phyloP scores from a whole-genome alignment of 2,888 invertebrate species.

The Chaitophorus viminalis region DNA sequence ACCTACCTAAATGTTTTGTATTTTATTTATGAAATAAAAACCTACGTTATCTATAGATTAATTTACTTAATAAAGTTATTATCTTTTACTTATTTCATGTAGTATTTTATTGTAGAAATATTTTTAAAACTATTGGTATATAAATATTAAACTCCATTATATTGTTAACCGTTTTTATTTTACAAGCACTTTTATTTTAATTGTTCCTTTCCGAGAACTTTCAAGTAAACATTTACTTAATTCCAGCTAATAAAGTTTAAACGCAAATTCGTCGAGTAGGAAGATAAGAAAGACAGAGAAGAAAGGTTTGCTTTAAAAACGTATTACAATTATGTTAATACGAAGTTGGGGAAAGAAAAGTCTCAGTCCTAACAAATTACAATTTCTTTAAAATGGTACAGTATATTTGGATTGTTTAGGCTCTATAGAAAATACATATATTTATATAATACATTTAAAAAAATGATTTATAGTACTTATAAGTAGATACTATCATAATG shows the following conservation, averaged over 20 bases:
- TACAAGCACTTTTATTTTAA: slow-evolving; percentile 55
- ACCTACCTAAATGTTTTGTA: too few relatives aligned
- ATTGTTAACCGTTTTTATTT: slow-evolving; percentile 54
- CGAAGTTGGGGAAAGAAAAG: slow-evolving; percentile 55
- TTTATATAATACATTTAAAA: too few relatives aligned
- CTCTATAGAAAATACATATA: neutral
- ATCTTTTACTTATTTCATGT: too few relatives aligned
- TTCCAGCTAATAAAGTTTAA: slow-evolving; percentile 59
- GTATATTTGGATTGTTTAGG: slow-evolving; percentile 11
- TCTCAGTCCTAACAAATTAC: slow-evolving; percentile 58
- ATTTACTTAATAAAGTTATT: too few relatives aligned
- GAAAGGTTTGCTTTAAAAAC: slow-evolving; percentile 49
- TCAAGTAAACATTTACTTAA: slow-evolving; percentile 57
- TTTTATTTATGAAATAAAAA: too few relatives aligned
- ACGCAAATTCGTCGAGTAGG: slow-evolving; percentile 29
- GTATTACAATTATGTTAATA: slow-evolving; percentile 62
- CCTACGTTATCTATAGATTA: too few relatives aligned
- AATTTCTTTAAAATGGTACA: slow-evolving; percentile 42
- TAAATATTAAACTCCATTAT: slow-evolving; percentile 40
- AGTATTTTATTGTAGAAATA: neutral
- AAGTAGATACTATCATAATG: too few relatives aligned
- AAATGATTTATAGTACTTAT: too few relatives aligned
- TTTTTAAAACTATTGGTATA: slow-evolving; percentile 43
- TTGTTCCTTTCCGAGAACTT: slow-evolving; percentile 42
- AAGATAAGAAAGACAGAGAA: slow-evolving; percentile 4